Evolutionary conservation across 2,888 invertebrate genomes (phyloP), one percentile per base, ranked within the genome.

Genomic region (Nesidiocoris tenuis): DNA sequence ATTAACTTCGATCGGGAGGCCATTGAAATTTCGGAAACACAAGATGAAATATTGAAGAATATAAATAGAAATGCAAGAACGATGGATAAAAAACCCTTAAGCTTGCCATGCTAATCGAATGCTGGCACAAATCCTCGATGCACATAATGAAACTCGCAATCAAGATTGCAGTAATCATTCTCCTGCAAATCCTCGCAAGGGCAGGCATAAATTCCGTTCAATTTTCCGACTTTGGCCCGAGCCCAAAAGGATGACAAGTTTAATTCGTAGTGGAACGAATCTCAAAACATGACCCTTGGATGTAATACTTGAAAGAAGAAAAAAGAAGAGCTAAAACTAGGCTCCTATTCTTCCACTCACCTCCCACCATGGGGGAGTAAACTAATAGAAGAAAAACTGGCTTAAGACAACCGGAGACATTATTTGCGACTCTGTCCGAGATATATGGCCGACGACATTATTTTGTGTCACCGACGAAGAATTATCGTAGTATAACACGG

Each of bases 351-450:
- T 39, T 39, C 3, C 5, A 39, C 39, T 39, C 25, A 18, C 24
- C 7, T 1, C 12, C 61, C 22, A 21, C 54, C 22, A 59, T 59
- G 24, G 67, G 59, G 59, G 25, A 39, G 39, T 39, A 63, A 72
- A 72, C 72, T 72, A 72, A 72, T 72, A 61, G 72, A 72, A 72
- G 72, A 72, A 72, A 72, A 72, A 56, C 72, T 72, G 72, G 72
- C 72, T 72, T 72, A 72, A 72, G 72, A 72, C 72, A 72, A 72
- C 39, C 72, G 72, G 39, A 39, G 39, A 61, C 63, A 63, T 72
- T 72, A 72, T 72, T 72, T 72, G 72, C 72, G 72, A 72, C 72
- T 72, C 1, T 39, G 18, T 25, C 25, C 54, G 72, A 72, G 54
- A 72, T 72, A 72, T 72, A 72, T 72, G 63, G 63, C 23, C 54